Conservation (phyloP, 1,140 invertebrate species). For the Drosophila mauritiana region DNA sequence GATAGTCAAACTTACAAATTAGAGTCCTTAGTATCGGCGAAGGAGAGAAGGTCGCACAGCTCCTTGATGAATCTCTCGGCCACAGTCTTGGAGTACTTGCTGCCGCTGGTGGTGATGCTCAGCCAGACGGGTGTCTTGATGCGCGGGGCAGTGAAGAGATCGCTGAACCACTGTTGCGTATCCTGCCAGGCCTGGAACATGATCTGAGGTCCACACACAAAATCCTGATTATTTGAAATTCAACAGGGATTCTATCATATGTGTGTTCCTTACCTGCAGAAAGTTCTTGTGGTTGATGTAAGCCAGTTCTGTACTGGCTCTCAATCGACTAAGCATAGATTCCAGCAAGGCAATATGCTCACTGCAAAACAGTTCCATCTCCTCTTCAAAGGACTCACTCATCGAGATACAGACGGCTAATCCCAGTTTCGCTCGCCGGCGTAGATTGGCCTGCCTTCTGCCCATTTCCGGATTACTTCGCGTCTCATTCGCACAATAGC, state of each 20-base stretch:
- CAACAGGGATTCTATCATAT: not conserved
- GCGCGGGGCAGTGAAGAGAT: conserved; percentile 89
- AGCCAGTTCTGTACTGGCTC: conserved; percentile 86
- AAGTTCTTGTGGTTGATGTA: conserved; percentile 84
- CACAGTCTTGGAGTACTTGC: conserved; percentile 85
- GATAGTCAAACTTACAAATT: conserved; percentile 90
- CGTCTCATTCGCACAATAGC: conserved; percentile 76
- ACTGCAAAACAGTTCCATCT: conserved; percentile 89
- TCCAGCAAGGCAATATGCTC: conserved; percentile 93
- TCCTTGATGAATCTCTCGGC: conserved; percentile 87
- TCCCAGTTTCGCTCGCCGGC: conserved; percentile 86
- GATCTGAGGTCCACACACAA: conserved; percentile 47
- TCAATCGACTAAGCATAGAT: conserved; percentile 90
- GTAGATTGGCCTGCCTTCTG: conserved; percentile 52
- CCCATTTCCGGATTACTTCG: conserved; percentile 83
- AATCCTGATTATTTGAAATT: not conserved
- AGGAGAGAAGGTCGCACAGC: conserved; percentile 87
- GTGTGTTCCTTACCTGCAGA: conserved; percentile 52
- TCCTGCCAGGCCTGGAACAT: conserved; percentile 86
- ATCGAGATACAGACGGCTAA: conserved; percentile 85
- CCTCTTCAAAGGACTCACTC: conserved; percentile 85
- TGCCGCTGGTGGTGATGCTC: conserved; percentile 86
- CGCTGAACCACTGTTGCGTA: conserved; percentile 86
- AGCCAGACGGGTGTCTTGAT: conserved; percentile 89
- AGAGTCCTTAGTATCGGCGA: conserved; percentile 90